These are phyloP conservation scores for Forbesichthys papilliferus DNA, from an alignment of 2,113 vertebrate genomes.

Conservation along the genomic window DNA sequence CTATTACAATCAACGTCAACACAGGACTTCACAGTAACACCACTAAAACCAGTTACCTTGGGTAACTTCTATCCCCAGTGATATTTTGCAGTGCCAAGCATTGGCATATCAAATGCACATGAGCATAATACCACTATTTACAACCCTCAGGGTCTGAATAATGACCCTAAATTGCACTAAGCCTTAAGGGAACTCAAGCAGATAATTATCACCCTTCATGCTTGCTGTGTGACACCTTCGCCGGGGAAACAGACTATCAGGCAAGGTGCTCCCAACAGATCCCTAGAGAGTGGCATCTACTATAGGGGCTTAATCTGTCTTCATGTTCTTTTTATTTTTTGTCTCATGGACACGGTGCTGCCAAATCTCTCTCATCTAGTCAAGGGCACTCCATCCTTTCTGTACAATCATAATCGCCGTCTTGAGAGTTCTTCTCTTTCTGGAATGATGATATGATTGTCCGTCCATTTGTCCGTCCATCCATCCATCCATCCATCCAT, in stretches of 20 bases:
- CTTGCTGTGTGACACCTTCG: slow-evolving; percentile 43
- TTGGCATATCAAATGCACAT: slow-evolving; percentile 51
- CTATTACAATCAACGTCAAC: slow-evolving; percentile 11
- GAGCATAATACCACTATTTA: slow-evolving; percentile 54
- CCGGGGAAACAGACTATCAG: slow-evolving; percentile 29
- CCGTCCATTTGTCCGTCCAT: not conserved
- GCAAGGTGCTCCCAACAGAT: slow-evolving; percentile 33
- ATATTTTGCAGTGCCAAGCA: slow-evolving; percentile 33
- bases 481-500: not conserved
- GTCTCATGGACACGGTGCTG: slow-evolving; percentile 19
- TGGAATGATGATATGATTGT: slow-evolving; percentile 1
- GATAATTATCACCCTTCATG: slow-evolving; percentile 69
- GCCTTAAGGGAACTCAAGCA: slow-evolving; percentile 60
- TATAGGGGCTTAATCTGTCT: slow-evolving; percentile 18
- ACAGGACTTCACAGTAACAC: slow-evolving; percentile 1
- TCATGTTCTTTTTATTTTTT: slow-evolving; percentile 18
- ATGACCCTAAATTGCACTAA: slow-evolving; percentile 58
- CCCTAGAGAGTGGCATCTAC: slow-evolving; percentile 29
- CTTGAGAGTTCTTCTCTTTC: not conserved
- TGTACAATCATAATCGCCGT: slow-evolving; percentile 6
- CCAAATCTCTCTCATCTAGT: slow-evolving; percentile 15
- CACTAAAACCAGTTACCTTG: not conserved
- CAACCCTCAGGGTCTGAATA: slow-evolving; percentile 50
- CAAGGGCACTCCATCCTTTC: slow-evolving; percentile 29
- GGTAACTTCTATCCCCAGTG: slow-evolving; percentile 24